A percentile compares a stretch with the other conserved stretches of the same genome.
Evolutionary conservation across 2,888 invertebrate genomes (phyloP).

Genomic region (Dermolepida albohirtum): DNA sequence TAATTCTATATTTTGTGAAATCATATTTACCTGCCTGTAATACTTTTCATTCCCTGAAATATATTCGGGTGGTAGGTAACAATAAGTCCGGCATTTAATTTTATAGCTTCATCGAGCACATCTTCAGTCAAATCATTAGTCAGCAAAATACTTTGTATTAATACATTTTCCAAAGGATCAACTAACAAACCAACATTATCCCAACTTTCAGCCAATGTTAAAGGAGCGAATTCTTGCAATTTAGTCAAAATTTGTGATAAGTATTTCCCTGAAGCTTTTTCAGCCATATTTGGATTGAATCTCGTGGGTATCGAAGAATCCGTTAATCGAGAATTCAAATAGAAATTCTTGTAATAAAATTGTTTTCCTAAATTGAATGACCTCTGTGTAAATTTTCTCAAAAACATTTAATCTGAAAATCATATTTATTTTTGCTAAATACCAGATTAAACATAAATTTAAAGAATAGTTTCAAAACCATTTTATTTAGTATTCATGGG

Average conservation of each 20-base stretch:
- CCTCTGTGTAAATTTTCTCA: constrained; percentile 15
- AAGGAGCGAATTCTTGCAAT: constrained; percentile 78
- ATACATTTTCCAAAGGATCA: constrained; percentile 73
- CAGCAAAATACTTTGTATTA: constrained; percentile 77
- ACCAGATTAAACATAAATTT: too few relatives aligned
- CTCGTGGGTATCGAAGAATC: background rate
- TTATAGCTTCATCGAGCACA: constrained; percentile 85
- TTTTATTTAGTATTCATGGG: too few relatives aligned
- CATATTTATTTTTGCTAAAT: too few relatives aligned
- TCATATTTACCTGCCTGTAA: constrained; percentile 77
- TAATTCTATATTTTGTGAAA: constrained; percentile 27
- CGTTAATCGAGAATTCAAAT: background rate
- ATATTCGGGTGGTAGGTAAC: constrained; percentile 97
- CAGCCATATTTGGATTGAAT: constrained; percentile 48
- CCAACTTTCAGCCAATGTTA: constrained; percentile 84
- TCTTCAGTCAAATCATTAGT: constrained; percentile 94
- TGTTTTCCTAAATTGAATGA: constrained; percentile 2
- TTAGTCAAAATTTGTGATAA: constrained; percentile 69
- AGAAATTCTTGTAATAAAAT: background rate
- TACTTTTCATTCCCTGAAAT: constrained; percentile 84
- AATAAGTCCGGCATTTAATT: constrained; percentile 78
- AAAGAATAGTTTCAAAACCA: too few relatives aligned
- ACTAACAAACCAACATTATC: constrained; percentile 95
- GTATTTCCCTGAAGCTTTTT: constrained; percentile 63
- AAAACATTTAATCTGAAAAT: constrained; percentile 38